These are phyloP conservation scores for Valencia hispanica DNA, from an alignment of 2,797 vertebrate genomes.

Conservation along the genomic window DNA sequence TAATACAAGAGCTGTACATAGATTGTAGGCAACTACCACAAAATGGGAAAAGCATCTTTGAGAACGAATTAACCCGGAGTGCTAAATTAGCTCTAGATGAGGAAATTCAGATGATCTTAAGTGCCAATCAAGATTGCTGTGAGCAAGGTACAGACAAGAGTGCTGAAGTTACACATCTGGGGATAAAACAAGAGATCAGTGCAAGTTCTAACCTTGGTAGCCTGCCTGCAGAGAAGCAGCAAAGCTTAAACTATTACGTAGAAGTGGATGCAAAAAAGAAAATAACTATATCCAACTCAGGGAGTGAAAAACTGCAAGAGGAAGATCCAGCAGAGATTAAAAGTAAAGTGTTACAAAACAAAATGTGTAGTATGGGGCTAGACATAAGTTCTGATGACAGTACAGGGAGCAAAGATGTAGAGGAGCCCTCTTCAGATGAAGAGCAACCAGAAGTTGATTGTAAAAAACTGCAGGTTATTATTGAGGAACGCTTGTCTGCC, in stretches of 20 bases:
- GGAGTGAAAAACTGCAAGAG: conserved; percentile 32
- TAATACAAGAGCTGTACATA: conserved; percentile 22
- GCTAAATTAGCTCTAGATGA: conserved; percentile 23
- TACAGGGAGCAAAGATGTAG: conserved; percentile 29
- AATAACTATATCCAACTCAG: conserved; percentile 5
- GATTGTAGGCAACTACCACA: conserved; percentile 12
- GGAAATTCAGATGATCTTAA: conserved; percentile 18
- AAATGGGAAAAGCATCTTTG: conserved; percentile 20
- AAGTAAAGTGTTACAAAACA: conserved; percentile 16
- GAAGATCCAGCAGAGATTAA: conserved; percentile 2
- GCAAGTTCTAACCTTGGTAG: conserved; percentile 13
- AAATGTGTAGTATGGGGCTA: conserved; percentile 11
- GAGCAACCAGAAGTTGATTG: conserved; percentile 32
- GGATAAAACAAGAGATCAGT: conserved; percentile 10
- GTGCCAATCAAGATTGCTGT: conserved; percentile 32
- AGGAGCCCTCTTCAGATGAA: conserved; percentile 46
- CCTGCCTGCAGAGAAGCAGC: conserved; percentile 17
- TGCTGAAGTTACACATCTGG: conserved; percentile 12
- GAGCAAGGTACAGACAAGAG: conserved; percentile 16
- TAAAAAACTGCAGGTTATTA: conserved; percentile 44
- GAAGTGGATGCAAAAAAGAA: conserved; percentile 32
- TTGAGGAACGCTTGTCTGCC: conserved; percentile 45
- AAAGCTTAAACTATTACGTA: conserved; percentile 10
- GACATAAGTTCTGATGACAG: conserved; percentile 32
- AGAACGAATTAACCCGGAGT: neutral